Base-by-base conservation (phyloP, 2,888 invertebrate genomes). In the Lasioglossum calceatum region DNA sequence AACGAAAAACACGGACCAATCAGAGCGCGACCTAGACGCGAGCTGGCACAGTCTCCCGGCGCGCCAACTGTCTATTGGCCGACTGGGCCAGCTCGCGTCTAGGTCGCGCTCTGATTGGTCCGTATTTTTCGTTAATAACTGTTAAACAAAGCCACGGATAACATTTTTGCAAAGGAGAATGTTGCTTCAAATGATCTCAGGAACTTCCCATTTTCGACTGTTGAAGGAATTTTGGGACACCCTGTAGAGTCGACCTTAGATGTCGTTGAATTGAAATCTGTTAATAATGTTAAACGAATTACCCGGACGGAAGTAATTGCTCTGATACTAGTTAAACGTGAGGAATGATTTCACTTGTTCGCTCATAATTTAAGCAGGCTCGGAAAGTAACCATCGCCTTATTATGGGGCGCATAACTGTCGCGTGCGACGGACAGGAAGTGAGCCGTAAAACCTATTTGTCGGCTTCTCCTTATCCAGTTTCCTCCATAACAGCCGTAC, bases 371-470 rank as follows among this genome's bases (percentile, higher is more conserved):
- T 61, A 77, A 81, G 79, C 44, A 50, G 67, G 50, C 82, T 79
- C 71, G 88, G 71, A 84, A 87, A 89, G 78, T 85, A 80, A 85
- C 84, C 75, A 85, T 77, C 77, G 82, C 61, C 77, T 91, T 86
- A 85, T 91, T 87, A 88, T 88, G 80, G 79, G 80, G 82, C 84
- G 88, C 87, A 88, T 87, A 86, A 87, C 82, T 87, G 86, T 90
- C 90, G 90, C 87, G 90, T 89, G 91, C 86, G 86, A 74, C 85
- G 89, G 85, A 90, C 90, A 91, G 90, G 92, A 93, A 92, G 89
- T 85, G 88, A 91, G 91, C 90, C 91, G 91, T 93, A 92, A 92
- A 93, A 90, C 88, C 87, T 92, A 90, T 92, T 92, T 90, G 91
- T 89, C 90, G 89, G 88, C 89, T 89, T 91, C 89, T 91, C 84